Evolutionary conservation across 1,140 invertebrate genomes (phyloP).

Genomic region (Colletes gigas): DNA sequence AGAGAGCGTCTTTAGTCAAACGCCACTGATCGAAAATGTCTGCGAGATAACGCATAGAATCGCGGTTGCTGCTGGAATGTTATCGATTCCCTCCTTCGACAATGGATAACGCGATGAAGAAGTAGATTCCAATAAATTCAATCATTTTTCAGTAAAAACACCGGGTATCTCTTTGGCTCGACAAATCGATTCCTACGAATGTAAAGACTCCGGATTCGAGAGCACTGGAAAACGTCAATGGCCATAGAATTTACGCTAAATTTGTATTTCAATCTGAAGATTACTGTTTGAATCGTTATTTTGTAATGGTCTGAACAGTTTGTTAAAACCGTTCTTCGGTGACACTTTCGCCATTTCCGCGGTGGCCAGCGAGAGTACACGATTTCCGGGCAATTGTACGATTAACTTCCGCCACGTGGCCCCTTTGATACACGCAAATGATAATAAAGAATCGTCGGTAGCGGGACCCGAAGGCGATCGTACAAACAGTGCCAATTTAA

Average conservation of each 20-base stretch:
- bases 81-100: constrained; percentile 8
- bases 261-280: too few species aligned
- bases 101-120: constrained; percentile 17
- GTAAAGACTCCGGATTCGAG: not conserved
- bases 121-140: not conserved
- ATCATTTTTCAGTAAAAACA: not conserved
- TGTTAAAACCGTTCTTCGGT: too few species aligned
- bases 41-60: not conserved
- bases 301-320: too few species aligned
- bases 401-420: constrained; percentile 22
- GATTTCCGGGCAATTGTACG: not conserved
- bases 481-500: constrained; percentile 62
- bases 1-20: not conserved
- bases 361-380: not conserved
- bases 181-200: not conserved
- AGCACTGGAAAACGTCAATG: not conserved
- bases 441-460: constrained; percentile 50
- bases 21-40: not conserved
- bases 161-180: not conserved
- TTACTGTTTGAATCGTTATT: too few species aligned
- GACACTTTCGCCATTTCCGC: not conserved
- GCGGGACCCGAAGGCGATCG: constrained; percentile 43
- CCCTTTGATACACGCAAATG: constrained; percentile 17
- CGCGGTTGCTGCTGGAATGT: not conserved
- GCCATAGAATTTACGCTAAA: too few species aligned